Conservation (phyloP, 1,140 invertebrate genomes). For the Luehdorfia chinensis region DNA sequence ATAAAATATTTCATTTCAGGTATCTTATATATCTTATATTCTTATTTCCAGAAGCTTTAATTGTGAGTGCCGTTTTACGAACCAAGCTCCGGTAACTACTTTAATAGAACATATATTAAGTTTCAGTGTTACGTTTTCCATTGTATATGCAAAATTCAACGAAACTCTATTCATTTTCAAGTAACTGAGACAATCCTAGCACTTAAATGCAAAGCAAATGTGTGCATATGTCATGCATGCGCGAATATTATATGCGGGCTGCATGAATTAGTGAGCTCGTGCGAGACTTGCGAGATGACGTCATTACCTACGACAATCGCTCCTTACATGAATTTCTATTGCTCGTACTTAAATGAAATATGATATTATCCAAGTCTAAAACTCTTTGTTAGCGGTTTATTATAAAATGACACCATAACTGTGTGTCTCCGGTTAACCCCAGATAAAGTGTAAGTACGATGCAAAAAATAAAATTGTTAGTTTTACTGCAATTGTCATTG, state of each 20-base stretch:
- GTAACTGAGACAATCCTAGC: slow-evolving; percentile 14
- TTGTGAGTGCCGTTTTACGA: background rate
- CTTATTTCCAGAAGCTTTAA: slow-evolving; percentile 8
- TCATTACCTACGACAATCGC: background rate
- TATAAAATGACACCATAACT: background rate
- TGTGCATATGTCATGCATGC: slow-evolving; percentile 17
- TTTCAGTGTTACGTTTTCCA: slow-evolving; percentile 7
- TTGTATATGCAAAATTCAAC: slow-evolving; percentile 16
- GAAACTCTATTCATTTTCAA: slow-evolving; percentile 15
- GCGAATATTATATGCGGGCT: slow-evolving; percentile 13
- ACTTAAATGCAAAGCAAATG: slow-evolving; percentile 18
- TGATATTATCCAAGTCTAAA: background rate
- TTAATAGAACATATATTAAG: slow-evolving; percentile 11
- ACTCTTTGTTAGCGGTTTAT: background rate
- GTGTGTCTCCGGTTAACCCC: too few relatives aligned
- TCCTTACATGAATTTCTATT: slow-evolving; percentile 9
- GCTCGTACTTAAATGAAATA: slow-evolving; percentile 3
- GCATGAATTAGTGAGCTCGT: slow-evolving; percentile 10
- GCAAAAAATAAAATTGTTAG: too few relatives aligned
- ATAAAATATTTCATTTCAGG: too few relatives aligned
- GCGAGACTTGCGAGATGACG: background rate
- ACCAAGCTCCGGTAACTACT: background rate
- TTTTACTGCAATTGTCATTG: too few relatives aligned
- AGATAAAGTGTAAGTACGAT: too few relatives aligned
- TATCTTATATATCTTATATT: slow-evolving; percentile 4